These are phyloP conservation scores for Protonemura montana DNA, from an alignment of 2,888 invertebrate species.

Conservation along the genomic window DNA sequence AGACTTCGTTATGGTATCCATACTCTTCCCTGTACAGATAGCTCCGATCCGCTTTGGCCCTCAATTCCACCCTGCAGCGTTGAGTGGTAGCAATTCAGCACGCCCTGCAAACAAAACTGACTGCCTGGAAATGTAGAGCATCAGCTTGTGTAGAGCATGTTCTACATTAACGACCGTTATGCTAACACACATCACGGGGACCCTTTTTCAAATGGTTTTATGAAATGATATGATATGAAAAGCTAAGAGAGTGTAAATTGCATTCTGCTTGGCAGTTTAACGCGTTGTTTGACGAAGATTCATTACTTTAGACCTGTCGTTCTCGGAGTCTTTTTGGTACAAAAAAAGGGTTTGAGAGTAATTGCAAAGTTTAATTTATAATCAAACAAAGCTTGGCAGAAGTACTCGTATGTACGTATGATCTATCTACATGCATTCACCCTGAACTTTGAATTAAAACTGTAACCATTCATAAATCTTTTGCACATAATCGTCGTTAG, in stretches of 20 bases:
- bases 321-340: neutral
- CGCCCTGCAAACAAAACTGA: neutral
- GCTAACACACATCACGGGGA: neutral
- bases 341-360: neutral
- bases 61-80: neutral
- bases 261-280: neutral
- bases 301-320: neutral
- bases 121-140: too few relatives aligned
- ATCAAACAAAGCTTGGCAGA: neutral
- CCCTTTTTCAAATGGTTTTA: neutral
- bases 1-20: neutral
- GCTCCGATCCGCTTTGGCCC: too few relatives aligned
- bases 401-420: neutral
- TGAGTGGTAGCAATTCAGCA: neutral
- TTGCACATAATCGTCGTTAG: neutral
- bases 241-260: neutral
- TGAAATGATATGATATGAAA: neutral
- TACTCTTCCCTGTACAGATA: neutral
- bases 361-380: neutral
- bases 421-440: neutral
- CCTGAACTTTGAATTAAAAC: neutral
- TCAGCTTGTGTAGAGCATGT: neutral
- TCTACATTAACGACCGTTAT: neutral
- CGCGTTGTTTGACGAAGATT: neutral
- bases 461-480: neutral